Conservation (phyloP, 92 coral and sea anemone species). For the Epizoanthus stellaris region DNA sequence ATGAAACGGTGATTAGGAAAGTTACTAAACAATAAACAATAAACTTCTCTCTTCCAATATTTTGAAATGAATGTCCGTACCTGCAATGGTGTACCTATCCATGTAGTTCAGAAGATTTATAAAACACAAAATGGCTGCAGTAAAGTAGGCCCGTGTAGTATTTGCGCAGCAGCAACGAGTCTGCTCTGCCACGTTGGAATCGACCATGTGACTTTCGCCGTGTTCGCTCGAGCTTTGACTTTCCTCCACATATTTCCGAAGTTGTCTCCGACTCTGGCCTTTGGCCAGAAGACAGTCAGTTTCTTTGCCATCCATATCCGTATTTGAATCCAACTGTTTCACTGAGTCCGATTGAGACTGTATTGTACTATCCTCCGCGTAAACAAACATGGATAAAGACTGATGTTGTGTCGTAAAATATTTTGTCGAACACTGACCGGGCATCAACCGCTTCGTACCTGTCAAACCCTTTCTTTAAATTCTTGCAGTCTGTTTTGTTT, state of each 20-base stretch:
- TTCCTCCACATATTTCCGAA: background rate
- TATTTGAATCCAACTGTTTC: background rate
- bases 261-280: background rate
- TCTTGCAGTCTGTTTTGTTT: too few species aligned
- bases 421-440: too few species aligned
- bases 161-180: slow-evolving; percentile 44
- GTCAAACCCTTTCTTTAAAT: too few species aligned
- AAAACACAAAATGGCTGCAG: slow-evolving; percentile 80
- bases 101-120: slow-evolving; percentile 94
- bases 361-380: background rate
- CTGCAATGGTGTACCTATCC: slow-evolving; percentile 97
- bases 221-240: background rate
- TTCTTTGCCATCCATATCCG: background rate
- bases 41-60: too few species aligned
- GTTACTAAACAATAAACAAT: background rate
- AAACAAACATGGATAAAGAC: background rate
- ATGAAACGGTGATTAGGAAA: too few species aligned
- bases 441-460: too few species aligned
- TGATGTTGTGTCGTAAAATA: too few species aligned
- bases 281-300: background rate
- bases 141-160: slow-evolving; percentile 67
- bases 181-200: background rate
- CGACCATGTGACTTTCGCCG: background rate
- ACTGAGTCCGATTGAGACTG: too few species aligned
- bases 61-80: slow-evolving; percentile 38